These are phyloP conservation scores for Drosophila subsilvestris DNA, from an alignment of 2,888 invertebrate species.

Conservation along the genomic window DNA sequence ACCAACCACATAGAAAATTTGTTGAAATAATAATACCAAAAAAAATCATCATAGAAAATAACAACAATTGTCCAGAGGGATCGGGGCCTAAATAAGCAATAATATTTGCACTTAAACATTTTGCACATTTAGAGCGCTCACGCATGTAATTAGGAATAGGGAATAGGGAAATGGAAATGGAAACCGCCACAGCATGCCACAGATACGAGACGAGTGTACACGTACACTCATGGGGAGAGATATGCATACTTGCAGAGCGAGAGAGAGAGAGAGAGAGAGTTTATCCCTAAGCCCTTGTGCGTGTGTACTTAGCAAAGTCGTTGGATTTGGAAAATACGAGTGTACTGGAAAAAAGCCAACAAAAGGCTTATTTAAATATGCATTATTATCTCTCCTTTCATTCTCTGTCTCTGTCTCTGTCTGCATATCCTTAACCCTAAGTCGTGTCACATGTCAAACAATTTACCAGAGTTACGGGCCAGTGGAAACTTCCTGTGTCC, in stretches of 20 bases:
- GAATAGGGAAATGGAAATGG: conserved; percentile 33
- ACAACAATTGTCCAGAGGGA: conserved; percentile 36
- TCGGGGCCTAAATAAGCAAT: conserved; percentile 61
- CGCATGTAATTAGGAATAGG: conserved; percentile 75
- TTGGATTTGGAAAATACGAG: conserved; percentile 61
- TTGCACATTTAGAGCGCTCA: conserved; percentile 79
- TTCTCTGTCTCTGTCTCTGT: not conserved
- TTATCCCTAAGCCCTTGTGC: conserved; percentile 46
- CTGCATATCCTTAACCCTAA: conserved; percentile 42
- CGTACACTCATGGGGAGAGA: not conserved
- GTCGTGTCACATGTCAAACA: conserved; percentile 78
- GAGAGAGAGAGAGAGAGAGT: not conserved
- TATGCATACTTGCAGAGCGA: too few relatives aligned
- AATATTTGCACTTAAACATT: conserved; percentile 61
- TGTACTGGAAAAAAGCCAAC: conserved; percentile 49
- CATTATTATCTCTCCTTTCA: conserved; percentile 31
- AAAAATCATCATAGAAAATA: conserved; percentile 19
- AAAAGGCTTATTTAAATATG: conserved; percentile 75
- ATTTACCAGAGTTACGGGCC: conserved; percentile 33
- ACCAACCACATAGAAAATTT: conserved; percentile 13
- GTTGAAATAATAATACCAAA: conserved; percentile 38
- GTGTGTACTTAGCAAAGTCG: conserved; percentile 66
- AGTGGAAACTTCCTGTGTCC: conserved; percentile 42
- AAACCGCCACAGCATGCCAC: conserved; percentile 17
- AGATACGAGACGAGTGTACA: not conserved